These are phyloP conservation scores for Drosophila rellima DNA, from an alignment of 2,888 invertebrate species.

Conservation along the genomic window DNA sequence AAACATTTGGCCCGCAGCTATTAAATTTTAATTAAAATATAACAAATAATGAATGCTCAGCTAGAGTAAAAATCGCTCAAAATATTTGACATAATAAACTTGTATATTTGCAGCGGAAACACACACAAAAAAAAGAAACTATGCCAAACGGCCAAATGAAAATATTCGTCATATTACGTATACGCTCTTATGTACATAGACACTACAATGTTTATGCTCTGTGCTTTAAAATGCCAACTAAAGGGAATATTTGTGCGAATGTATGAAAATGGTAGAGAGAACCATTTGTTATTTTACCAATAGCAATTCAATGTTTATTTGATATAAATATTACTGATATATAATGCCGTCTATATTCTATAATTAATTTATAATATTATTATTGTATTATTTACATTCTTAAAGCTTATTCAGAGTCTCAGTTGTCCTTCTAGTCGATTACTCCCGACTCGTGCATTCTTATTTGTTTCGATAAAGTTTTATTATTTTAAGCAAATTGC, in stretches of 20 bases:
- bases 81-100: constrained; percentile 16
- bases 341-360: no score
- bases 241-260: not conserved
- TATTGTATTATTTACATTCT: not conserved
- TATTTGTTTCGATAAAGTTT: not conserved
- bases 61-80: constrained; percentile 15
- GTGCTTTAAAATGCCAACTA: not conserved
- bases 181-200: constrained; percentile 2
- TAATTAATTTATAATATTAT: no score
- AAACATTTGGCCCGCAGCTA: constrained; percentile 31
- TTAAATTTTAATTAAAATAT: constrained; percentile 64
- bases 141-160: constrained; percentile 11
- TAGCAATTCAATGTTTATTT: no score
- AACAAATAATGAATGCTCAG: constrained; percentile 50
- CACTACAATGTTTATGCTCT: not conserved
- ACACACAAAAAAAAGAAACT: not conserved
- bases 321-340: no score
- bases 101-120: constrained; percentile 9
- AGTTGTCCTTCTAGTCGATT: not conserved
- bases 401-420: no score
- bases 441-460: not conserved
- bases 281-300: no score
- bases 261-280: not conserved
- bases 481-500: constrained; percentile 34
- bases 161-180: constrained; percentile 15